A percentile compares a stretch with the other conserved stretches of the same genome.
These are phyloP conservation scores for Caenorhabditis sp. DNA, from an alignment of 2,888 invertebrate genomes.

Conservation along the genomic window DNA sequence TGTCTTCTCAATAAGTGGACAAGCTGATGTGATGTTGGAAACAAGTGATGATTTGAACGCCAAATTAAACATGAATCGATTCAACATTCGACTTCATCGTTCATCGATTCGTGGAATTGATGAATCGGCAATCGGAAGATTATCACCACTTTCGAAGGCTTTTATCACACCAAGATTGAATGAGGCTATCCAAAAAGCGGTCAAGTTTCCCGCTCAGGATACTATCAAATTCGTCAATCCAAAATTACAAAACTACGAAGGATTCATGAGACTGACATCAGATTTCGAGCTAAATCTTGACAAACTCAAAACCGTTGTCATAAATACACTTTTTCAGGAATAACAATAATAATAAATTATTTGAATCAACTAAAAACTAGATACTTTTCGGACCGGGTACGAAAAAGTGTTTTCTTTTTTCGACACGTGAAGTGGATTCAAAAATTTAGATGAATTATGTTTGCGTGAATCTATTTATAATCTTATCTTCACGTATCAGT, in stretches of 20 bases:
- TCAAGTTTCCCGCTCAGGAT: slow-evolving; percentile 67
- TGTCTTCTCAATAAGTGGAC: slow-evolving; percentile 66
- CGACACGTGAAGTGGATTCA: too few relatives aligned
- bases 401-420: too few relatives aligned
- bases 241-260: slow-evolving; percentile 55
- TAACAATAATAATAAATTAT: too few relatives aligned
- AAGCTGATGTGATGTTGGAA: slow-evolving; percentile 60
- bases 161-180: slow-evolving; percentile 66
- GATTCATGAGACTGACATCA: slow-evolving; percentile 62
- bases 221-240: slow-evolving; percentile 62
- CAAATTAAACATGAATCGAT: slow-evolving; percentile 60
- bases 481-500: too few relatives aligned
- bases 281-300: slow-evolving; percentile 63
- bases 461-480: too few relatives aligned
- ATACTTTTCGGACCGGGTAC: too few relatives aligned
- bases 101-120: slow-evolving; percentile 61
- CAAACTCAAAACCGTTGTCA: slow-evolving; percentile 53
- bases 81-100: slow-evolving; percentile 63
- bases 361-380: too few relatives aligned
- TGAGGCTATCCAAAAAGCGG: slow-evolving; percentile 60
- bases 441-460: too few relatives aligned
- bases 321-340: slow-evolving; percentile 48
- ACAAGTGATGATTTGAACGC: slow-evolving; percentile 58
- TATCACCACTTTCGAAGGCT: slow-evolving; percentile 67
- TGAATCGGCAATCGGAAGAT: slow-evolving; percentile 58